phyloP scores from a whole-genome alignment of 2,888 invertebrate genomes.

The Actias luna region DNA sequence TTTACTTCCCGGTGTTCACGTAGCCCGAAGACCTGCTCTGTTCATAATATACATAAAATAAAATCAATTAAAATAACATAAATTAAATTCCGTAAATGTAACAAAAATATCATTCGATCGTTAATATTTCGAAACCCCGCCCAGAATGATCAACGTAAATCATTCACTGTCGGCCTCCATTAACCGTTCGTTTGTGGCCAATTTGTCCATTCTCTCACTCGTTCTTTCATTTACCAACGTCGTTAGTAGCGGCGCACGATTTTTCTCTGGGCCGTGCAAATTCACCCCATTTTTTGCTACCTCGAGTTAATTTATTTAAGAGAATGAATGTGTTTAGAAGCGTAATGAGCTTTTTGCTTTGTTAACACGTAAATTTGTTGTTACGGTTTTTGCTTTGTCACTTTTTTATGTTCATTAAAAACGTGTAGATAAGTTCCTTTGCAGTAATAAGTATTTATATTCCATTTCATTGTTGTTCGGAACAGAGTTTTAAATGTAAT shows the following conservation, averaged over 20 bases:
- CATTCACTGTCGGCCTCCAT: slow-evolving; percentile 61
- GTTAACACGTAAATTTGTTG: slow-evolving; percentile 44
- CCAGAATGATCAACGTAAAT: slow-evolving; percentile 28
- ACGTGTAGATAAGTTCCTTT: slow-evolving; percentile 10
- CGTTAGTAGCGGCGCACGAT: slow-evolving; percentile 39
- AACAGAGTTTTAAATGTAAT: background rate
- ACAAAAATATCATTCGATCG: slow-evolving; percentile 22
- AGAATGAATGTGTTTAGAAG: slow-evolving; percentile 55
- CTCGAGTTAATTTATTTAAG: slow-evolving; percentile 57
- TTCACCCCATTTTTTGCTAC: slow-evolving; percentile 39
- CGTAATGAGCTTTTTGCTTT: slow-evolving; percentile 45
- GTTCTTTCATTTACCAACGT: slow-evolving; percentile 55
- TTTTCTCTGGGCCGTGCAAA: slow-evolving; percentile 27
- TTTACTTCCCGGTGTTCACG: no score
- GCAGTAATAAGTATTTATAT: slow-evolving; percentile 7
- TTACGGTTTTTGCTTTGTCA: slow-evolving; percentile 19
- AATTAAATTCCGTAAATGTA: slow-evolving; percentile 20
- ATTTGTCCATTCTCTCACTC: slow-evolving; percentile 54
- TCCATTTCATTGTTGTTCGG: background rate
- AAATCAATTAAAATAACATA: slow-evolving; percentile 21
- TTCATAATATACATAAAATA: background rate
- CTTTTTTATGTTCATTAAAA: slow-evolving; percentile 8
- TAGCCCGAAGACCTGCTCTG: no score
- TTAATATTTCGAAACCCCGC: slow-evolving; percentile 20
- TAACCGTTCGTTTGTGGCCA: slow-evolving; percentile 52